A percentile compares a stretch with the other conserved stretches of the same genome.
Conservation (phyloP, 2,888 invertebrate genomes). For the Heliconius hortense region DNA sequence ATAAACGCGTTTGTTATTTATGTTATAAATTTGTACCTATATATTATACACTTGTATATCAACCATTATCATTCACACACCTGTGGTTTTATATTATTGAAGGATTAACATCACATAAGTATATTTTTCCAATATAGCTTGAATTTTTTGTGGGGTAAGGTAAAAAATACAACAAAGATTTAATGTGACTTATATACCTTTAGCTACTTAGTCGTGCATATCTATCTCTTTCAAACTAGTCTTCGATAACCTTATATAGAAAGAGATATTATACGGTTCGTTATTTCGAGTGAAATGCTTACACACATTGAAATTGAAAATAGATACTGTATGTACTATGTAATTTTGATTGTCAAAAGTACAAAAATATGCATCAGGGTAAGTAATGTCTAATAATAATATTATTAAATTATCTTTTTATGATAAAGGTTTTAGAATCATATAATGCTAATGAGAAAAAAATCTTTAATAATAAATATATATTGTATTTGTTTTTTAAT, state of each 20-base stretch:
- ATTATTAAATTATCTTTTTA: not conserved
- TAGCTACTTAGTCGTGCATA: not conserved
- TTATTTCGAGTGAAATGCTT: not conserved
- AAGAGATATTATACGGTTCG: not conserved
- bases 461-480: not conserved
- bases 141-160: not conserved
- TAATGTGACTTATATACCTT: slow-evolving; percentile 12
- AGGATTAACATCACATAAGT: slow-evolving; percentile 1
- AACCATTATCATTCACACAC: slow-evolving; percentile 44
- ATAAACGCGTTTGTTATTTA: slow-evolving; percentile 53
- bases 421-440: not conserved
- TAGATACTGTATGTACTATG: not conserved
- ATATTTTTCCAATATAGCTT: slow-evolving; percentile 15
- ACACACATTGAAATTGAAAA: slow-evolving; percentile 19
- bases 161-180: not conserved
- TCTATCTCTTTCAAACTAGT: slow-evolving; percentile 30
- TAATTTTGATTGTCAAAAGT: not conserved
- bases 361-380: not conserved
- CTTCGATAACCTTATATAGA: not conserved
- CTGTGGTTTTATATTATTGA: slow-evolving; percentile 33
- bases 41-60: slow-evolving; percentile 47
- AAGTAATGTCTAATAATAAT: not conserved
- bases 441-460: not conserved
- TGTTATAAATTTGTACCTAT: slow-evolving; percentile 44
- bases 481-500: not conserved